Base-by-base conservation (phyloP, 1,140 invertebrate species). In the Vanessa atalanta region DNA sequence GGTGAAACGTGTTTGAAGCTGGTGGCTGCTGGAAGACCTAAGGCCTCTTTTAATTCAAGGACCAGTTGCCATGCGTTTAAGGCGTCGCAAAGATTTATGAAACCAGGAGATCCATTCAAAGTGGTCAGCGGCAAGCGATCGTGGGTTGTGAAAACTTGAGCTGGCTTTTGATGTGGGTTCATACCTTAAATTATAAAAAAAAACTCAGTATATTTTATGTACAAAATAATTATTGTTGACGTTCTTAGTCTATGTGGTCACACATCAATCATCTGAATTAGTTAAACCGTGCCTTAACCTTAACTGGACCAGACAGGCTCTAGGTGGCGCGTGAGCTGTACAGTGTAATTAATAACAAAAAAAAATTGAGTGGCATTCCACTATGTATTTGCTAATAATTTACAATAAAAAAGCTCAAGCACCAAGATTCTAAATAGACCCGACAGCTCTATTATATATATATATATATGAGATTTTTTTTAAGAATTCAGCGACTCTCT, bases 1-100 rank as follows among this genome's bases (percentile, higher is more conserved):
- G 98, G 98, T 53, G 98, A 99, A 0, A 99, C 98, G 87, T 99
- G 98, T 88, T 99, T 99, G 89, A 99, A 99, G 20, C 98, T 99
- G 0, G 99, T 96, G 0, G 99, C 99, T 0, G 99, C 98, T 7
- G 99, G 98, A 13, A 99, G 87, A 23, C 94, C 93, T 1, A 99
- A 87, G 0, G 97, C 96, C 51, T 93, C 86, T 81, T 96, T 97
- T 9, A 99, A 88, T 87, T 99, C 99, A 67, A 95, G 95, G 0
- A 99, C 99, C 47, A 99, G 90, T 88, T 99, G 99, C 96, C 98
- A 99, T 3, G 96, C 98, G 90, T 99, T 99, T 0, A 99, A 93
- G 0, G 98, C 98, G 93, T 99, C 99, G 85, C 98, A 99, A 0
- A 99, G 94, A 90, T 99, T 99, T 74, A 99, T 99, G 84, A 98